These are phyloP conservation scores for Cuculus canorus DNA, from an alignment of 2,797 vertebrate species.

Conservation along the genomic window DNA sequence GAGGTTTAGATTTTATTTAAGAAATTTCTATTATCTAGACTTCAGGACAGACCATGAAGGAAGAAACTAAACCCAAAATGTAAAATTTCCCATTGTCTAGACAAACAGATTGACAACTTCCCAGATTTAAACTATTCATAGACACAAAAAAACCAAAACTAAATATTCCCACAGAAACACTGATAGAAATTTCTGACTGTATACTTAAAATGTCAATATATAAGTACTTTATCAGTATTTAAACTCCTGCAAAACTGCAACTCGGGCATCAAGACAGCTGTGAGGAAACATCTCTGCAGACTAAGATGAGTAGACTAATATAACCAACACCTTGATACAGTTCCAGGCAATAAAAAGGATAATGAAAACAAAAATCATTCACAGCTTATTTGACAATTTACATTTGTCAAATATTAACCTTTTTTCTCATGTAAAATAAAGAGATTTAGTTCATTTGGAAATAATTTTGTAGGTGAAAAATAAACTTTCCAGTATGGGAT, in stretches of 20 bases:
- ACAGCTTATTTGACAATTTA: slow-evolving; percentile 40
- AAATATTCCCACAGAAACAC: background rate
- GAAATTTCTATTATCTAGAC: background rate
- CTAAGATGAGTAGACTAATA: slow-evolving; percentile 22
- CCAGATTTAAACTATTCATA: background rate
- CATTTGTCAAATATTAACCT: slow-evolving; percentile 49
- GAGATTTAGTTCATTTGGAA: background rate
- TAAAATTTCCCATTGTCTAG: background rate
- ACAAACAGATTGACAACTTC: background rate
- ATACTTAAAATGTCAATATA: background rate
- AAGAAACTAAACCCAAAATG: background rate
- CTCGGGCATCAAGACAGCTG: background rate
- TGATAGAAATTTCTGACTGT: background rate
- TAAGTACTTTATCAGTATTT: background rate
- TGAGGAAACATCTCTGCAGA: background rate
- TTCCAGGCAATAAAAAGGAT: slow-evolving; percentile 41
- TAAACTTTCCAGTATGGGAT: background rate
- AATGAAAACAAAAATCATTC: slow-evolving; percentile 55
- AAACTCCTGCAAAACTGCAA: background rate
- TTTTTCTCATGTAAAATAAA: background rate
- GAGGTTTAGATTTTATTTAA: background rate
- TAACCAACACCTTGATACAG: slow-evolving; percentile 43
- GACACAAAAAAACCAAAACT: background rate
- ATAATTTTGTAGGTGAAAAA: background rate
- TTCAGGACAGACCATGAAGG: background rate